Conservation (phyloP, 2,888 invertebrate species). For the Mechanitis messenoides region DNA sequence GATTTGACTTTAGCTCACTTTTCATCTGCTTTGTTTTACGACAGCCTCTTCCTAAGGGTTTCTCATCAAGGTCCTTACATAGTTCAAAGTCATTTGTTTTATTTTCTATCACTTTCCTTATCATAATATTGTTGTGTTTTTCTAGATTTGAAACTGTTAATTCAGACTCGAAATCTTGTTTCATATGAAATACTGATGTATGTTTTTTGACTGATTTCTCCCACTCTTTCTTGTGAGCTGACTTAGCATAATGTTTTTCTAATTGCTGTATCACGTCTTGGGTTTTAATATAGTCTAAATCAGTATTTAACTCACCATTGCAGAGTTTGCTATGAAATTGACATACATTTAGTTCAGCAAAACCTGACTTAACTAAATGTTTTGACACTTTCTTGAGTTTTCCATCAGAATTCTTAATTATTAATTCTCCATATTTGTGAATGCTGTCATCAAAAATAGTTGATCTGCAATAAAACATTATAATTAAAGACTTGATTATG, state of each 20-base stretch:
- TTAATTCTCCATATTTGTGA: constrained; percentile 60
- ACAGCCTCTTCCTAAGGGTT: constrained; percentile 41
- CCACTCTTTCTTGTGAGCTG: constrained; percentile 29
- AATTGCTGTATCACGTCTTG: constrained; percentile 40
- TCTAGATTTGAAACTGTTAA: constrained; percentile 37
- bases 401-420: constrained; percentile 37
- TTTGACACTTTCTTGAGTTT: constrained; percentile 35
- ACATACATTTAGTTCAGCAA: constrained; percentile 41
- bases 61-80: constrained; percentile 50
- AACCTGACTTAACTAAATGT: constrained; percentile 37
- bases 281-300: constrained; percentile 34
- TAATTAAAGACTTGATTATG: not conserved
- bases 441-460: constrained; percentile 57
- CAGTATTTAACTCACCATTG: constrained; percentile 41
- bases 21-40: constrained; percentile 6
- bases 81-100: constrained; percentile 45
- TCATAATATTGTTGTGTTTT: constrained; percentile 29
- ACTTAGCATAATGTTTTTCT: constrained; percentile 34
- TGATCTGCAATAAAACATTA: constrained; percentile 39
- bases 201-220: constrained; percentile 39
- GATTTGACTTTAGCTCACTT: constrained; percentile 11
- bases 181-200: constrained; percentile 36
- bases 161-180: constrained; percentile 34
- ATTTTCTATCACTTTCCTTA: constrained; percentile 33
- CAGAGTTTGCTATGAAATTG: constrained; percentile 43